Evolutionary conservation across 2,888 invertebrate species (phyloP), one percentile per base, ranked within the genome.

Genomic region (Gastracanthus pulcherrimus): DNA sequence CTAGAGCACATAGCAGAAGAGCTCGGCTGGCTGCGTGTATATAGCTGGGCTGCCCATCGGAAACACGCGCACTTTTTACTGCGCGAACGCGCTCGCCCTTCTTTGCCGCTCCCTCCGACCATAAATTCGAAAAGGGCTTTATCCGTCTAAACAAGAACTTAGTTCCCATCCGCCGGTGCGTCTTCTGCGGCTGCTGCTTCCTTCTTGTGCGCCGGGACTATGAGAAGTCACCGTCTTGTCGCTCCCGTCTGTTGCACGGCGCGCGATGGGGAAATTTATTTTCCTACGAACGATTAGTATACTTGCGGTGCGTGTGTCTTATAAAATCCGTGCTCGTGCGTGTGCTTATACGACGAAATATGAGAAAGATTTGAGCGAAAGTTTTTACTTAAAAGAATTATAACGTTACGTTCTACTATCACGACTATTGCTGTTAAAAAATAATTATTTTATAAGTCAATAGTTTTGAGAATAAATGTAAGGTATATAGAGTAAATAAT

Each of bases 61-160:
- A 55, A 51, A 23, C 64, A 64, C 38, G 62, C 75, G 70, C 75
- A 45, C 48, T 51, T 75, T 80, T 80, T 79, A 26, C 69, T 45
- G n/a, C n/a, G n/a, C n/a, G 19, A 31, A 51, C 45, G 16, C 23
- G 19, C 34, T 41, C 5, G n/a, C 19, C 23, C n/a, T n/a, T n/a
- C n/a, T n/a, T 72, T 29, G n/a, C 19, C 34, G 48, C 29, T 36
- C 66, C 34, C 23, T 3, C 38, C 60, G 13, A 31, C 71, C 71
- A 71, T 76, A 81, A 81, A 81, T 81, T 76, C 58, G 41, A 76
- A 36, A 71, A 81, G 71, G 64, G 76, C 80, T 81, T 76, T 81
- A 76, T 76, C 76, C 76, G 76, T 81, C 80, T 71, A 81, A 81
- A 81, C 76, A 76, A 81, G 80, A 81, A 81, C 45, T 66, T 41